Conservation (phyloP, 2,888 invertebrate species). For the Dasysyrphus albostriatus region DNA sequence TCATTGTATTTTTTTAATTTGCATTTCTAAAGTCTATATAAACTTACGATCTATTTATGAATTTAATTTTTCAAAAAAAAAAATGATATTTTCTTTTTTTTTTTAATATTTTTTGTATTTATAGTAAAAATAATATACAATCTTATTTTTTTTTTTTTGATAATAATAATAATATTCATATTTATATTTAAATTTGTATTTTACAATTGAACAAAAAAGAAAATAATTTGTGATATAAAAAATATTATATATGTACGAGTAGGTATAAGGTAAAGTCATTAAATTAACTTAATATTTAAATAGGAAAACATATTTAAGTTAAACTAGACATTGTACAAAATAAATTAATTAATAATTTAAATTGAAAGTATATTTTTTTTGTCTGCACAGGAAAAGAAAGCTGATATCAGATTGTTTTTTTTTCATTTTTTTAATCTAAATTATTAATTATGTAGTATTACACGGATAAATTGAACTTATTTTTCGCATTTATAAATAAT, state of each 20-base stretch:
- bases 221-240: slow-evolving; percentile 40
- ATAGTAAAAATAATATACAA: slow-evolving; percentile 29
- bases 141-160: slow-evolving; percentile 12
- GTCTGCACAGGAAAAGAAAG: slow-evolving; percentile 27
- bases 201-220: slow-evolving; percentile 33
- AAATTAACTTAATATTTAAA: slow-evolving; percentile 37
- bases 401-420: background rate
- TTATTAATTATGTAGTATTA: background rate
- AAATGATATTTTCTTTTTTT: slow-evolving; percentile 26
- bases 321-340: slow-evolving; percentile 40
- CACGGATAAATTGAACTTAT: slow-evolving; percentile 30
- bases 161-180: background rate
- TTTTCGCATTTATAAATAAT: slow-evolving; percentile 45
- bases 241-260: background rate
- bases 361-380: slow-evolving; percentile 29
- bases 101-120: slow-evolving; percentile 9
- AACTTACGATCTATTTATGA: slow-evolving; percentile 40
- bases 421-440: background rate
- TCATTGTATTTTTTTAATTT: slow-evolving; percentile 19
- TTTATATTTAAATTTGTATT: slow-evolving; percentile 17
- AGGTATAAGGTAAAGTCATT: background rate
- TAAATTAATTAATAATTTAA: slow-evolving; percentile 24
- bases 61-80: slow-evolving; percentile 27
- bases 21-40: slow-evolving; percentile 40
- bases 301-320: slow-evolving; percentile 46